Percentiles rank a stretch among this genome's conserved stretches.
Conservation (phyloP, 92 coral and sea anemone species). For the Phenganax subtilis region DNA sequence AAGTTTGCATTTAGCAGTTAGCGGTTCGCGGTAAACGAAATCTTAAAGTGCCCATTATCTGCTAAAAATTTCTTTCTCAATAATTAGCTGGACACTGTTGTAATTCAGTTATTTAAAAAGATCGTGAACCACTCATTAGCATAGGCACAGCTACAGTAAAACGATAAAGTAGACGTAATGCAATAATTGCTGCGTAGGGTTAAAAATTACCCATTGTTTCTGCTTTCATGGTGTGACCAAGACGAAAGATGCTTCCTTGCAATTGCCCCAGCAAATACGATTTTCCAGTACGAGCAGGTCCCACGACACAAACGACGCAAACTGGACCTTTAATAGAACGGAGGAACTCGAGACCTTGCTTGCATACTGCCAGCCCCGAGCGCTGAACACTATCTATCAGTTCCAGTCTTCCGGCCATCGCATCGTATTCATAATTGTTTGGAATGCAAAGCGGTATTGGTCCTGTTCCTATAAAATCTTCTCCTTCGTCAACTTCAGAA, state of each 20-base stretch:
- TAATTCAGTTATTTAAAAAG: too few relatives aligned
- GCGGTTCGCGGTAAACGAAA: too few relatives aligned
- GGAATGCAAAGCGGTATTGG: constrained; percentile 40
- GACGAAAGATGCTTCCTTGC: constrained; percentile 31
- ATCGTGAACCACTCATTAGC: too few relatives aligned
- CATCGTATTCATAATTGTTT: constrained; percentile 31
- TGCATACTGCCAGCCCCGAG: constrained; percentile 21
- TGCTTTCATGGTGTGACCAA: constrained; percentile 40
- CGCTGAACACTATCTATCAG: constrained; percentile 5
- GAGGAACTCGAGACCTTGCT: constrained; percentile 31
- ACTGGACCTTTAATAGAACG: constrained; percentile 38
- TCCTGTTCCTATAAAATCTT: background rate
- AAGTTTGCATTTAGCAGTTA: too few relatives aligned
- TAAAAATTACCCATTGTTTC: constrained; percentile 37
- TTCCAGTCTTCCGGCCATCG: background rate
- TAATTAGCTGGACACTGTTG: too few relatives aligned
- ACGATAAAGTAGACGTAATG: too few relatives aligned
- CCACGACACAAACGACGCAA: constrained; percentile 35
- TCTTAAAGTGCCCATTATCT: too few relatives aligned
- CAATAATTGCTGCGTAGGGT: background rate
- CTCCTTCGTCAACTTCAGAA: background rate
- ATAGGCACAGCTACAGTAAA: too few relatives aligned
- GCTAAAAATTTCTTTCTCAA: too few relatives aligned
- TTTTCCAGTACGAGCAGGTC: constrained; percentile 40
- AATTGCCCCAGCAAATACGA: constrained; percentile 37